Conservation (phyloP, 2,888 invertebrate species). For the Smittia aterrima region DNA sequence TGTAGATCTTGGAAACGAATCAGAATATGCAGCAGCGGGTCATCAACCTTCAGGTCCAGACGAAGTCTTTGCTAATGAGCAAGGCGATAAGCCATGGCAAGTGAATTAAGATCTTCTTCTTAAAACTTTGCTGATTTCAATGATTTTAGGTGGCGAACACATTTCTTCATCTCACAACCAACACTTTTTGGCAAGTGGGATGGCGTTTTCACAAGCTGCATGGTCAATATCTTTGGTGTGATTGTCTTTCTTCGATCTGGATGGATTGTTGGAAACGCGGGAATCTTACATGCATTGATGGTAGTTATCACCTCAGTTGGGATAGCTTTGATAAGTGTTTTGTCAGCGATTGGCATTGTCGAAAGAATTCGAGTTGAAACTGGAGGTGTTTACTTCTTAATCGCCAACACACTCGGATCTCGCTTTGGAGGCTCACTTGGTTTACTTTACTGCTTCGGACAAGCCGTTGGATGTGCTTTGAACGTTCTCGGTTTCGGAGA, state of each 20-base stretch:
- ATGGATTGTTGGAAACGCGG: constrained; percentile 95
- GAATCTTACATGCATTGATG: constrained; percentile 73
- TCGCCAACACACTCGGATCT: constrained; percentile 92
- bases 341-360: constrained; percentile 95
- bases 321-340: constrained; percentile 85
- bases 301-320: constrained; percentile 73
- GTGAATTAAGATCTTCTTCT: constrained; percentile 43
- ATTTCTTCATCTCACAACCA: constrained; percentile 94
- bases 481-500: constrained; percentile 93
- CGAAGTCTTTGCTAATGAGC: constrained; percentile 88
- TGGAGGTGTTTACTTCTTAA: constrained; percentile 95
- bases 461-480: constrained; percentile 94
- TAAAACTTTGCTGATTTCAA: not conserved
- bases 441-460: constrained; percentile 90
- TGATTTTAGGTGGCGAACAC: constrained; percentile 84
- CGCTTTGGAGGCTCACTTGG: constrained; percentile 91
- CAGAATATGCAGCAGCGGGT: constrained; percentile 74
- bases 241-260: constrained; percentile 95
- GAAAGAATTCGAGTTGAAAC: constrained; percentile 92
- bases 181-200: constrained; percentile 84
- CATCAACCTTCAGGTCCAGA: constrained; percentile 84
- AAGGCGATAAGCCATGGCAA: constrained; percentile 64
- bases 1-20: constrained; percentile 72
- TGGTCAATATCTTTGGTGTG: constrained; percentile 96
- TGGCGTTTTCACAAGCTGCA: constrained; percentile 95